Evolutionary conservation across 1,140 invertebrate species (phyloP).

Genomic region (Delia radicum): DNA sequence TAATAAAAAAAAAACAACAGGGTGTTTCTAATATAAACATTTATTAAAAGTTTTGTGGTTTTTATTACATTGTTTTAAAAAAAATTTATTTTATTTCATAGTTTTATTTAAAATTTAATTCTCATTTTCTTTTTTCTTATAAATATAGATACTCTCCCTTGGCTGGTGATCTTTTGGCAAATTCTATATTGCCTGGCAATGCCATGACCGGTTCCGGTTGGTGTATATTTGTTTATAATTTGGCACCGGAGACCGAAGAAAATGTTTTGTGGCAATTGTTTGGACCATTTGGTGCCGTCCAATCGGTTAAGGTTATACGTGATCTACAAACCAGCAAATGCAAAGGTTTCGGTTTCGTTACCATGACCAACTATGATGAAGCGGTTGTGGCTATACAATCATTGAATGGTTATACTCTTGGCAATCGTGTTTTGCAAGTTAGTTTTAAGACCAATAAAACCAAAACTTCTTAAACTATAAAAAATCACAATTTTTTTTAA

Average conservation of each 20-base stretch:
- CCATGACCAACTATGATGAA: conserved; percentile 93
- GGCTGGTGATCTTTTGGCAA: conserved; percentile 65
- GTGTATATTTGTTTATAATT: conserved; percentile 93
- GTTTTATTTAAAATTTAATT: conserved; percentile 4
- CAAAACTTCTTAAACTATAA: conserved; percentile 58
- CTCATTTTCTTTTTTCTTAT: conserved; percentile 8
- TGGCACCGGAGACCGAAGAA: conserved; percentile 88
- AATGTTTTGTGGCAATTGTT: conserved; percentile 90
- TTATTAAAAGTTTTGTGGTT: neutral
- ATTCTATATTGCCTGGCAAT: conserved; percentile 74
- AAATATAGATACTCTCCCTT: conserved; percentile 65
- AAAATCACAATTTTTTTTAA: neutral
- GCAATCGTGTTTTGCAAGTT: conserved; percentile 86
- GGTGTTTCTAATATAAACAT: neutral
- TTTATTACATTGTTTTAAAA: neutral
- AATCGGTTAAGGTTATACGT: conserved; percentile 87
- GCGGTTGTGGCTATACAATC: conserved; percentile 86
- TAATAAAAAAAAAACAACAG: neutral
- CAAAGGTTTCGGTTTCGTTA: conserved; percentile 92
- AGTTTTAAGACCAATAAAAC: conserved; percentile 84
- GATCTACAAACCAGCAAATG: conserved; percentile 89
- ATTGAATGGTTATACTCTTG: conserved; percentile 85
- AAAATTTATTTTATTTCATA: neutral
- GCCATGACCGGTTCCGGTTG: conserved; percentile 76
- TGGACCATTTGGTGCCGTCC: conserved; percentile 89